Conservation (phyloP, 2,113 vertebrate genomes). For the Butorides virescens region DNA sequence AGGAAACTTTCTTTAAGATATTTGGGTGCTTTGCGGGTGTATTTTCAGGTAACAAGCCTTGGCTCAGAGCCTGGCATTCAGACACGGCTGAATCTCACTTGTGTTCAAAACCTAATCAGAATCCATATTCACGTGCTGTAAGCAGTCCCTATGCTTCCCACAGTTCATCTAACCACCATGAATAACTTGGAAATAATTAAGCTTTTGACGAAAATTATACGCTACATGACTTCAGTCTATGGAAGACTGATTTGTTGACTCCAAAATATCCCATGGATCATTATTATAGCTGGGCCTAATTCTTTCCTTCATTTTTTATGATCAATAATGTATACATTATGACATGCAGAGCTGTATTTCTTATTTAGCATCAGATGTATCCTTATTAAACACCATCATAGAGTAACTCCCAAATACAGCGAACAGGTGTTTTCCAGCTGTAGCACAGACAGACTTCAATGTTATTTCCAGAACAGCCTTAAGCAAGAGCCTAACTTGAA, state of each 20-base stretch:
- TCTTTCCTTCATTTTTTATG: background rate
- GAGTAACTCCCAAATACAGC: background rate
- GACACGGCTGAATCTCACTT: background rate
- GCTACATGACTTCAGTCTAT: background rate
- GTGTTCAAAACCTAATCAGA: background rate
- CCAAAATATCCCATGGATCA: background rate
- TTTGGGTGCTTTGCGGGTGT: background rate
- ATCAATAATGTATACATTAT: background rate
- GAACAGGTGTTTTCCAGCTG: background rate
- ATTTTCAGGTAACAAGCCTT: conserved; percentile 1
- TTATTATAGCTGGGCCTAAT: background rate
- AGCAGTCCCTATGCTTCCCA: background rate
- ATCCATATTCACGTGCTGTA: background rate
- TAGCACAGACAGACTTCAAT: background rate
- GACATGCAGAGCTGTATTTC: background rate
- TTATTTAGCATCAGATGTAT: background rate
- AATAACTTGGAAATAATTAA: conserved; percentile 5
- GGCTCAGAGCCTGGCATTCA: background rate
- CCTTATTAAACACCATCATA: background rate
- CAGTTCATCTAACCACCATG: background rate
- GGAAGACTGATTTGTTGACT: background rate
- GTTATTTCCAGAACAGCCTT: background rate
- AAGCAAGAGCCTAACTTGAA: background rate
- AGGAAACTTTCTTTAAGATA: background rate
- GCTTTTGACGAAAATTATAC: conserved; percentile 12